phyloP scores from a whole-genome alignment of 2,797 vertebrate genomes.

The Ispidina picta region DNA sequence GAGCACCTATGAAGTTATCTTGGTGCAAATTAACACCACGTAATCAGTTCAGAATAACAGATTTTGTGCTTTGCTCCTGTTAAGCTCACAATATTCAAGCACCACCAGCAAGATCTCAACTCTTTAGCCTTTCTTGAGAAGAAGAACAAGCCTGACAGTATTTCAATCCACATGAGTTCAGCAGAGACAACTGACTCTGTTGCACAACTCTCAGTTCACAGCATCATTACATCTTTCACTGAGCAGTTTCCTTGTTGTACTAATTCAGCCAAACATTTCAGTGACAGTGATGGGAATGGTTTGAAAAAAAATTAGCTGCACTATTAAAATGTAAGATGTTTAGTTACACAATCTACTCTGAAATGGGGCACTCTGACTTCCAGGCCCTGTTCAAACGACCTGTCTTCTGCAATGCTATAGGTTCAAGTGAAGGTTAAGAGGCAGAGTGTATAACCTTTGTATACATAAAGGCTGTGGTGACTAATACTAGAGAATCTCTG shows the following conservation, averaged over 20 bases:
- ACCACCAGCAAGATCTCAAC: neutral
- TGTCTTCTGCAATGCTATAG: neutral
- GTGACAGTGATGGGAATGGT: neutral
- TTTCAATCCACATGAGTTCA: neutral
- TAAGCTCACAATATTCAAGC: neutral
- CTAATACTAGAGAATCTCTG: neutral
- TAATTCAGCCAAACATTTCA: neutral
- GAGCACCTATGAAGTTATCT: neutral
- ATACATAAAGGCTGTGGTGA: neutral
- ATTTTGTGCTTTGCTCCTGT: too few relatives aligned
- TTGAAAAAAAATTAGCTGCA: neutral
- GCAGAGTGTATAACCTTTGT: neutral
- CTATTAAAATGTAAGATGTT: constrained; percentile 2
- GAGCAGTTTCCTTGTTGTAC: neutral
- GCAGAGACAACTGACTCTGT: neutral
- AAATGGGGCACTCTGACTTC: neutral
- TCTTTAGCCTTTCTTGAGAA: neutral
- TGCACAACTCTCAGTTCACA: neutral
- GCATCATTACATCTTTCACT: neutral
- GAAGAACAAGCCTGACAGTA: neutral
- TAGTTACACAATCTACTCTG: neutral
- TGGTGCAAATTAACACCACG: neutral
- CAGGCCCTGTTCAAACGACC: neutral
- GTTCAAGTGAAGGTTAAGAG: neutral
- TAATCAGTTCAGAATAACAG: fast-evolving